Evolutionary conservation across 2,888 invertebrate species (phyloP).

Genomic region (Poecilus cupreus): DNA sequence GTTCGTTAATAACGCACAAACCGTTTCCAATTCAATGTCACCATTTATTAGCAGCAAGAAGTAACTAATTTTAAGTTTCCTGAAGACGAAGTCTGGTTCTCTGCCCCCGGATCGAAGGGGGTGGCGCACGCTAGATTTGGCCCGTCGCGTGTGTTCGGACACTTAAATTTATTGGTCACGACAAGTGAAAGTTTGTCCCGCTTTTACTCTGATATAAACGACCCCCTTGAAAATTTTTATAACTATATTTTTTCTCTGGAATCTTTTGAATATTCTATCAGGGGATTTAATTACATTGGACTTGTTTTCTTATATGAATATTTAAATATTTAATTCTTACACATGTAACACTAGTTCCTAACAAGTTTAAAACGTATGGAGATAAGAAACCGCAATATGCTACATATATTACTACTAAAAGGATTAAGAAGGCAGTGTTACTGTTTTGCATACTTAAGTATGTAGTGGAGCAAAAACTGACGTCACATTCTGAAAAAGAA

Average conservation of each 20-base stretch:
- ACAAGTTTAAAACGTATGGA: not conserved
- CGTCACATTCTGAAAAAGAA: too few species aligned
- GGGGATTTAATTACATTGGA: not conserved
- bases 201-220: not conserved
- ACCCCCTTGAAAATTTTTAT: constrained; percentile 34
- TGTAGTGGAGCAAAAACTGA: too few species aligned
- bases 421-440: not conserved
- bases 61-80: constrained; percentile 36
- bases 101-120: not conserved
- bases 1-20: constrained; percentile 45
- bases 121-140: not conserved
- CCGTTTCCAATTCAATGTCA: constrained; percentile 41
- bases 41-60: constrained; percentile 28
- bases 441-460: not conserved
- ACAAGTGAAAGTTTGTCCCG: constrained; percentile 16
- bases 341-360: not conserved
- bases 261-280: constrained; percentile 7
- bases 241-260: constrained; percentile 26
- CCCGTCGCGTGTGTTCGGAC: constrained; percentile 13
- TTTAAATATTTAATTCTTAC: constrained; percentile 8
- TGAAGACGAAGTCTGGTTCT: not conserved
- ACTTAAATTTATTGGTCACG: constrained; percentile 45
- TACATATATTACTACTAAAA: not conserved
- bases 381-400: not conserved
- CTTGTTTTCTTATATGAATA: constrained; percentile 9